Conservation (phyloP, 1,140 invertebrate genomes). For the Chelonus insularis region DNA sequence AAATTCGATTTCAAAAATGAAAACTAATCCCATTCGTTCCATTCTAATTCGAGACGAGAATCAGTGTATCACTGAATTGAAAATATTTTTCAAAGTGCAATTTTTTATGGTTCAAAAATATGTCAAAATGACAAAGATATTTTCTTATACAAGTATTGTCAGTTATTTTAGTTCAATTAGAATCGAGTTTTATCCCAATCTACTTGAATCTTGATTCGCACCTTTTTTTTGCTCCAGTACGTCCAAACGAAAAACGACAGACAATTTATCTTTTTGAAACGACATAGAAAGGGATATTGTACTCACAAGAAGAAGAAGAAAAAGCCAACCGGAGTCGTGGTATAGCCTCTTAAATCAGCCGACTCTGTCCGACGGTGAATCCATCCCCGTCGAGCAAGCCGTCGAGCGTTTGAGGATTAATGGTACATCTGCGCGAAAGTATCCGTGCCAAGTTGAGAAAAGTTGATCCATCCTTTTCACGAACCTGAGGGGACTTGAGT, state of each 20-base stretch:
- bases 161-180: background rate
- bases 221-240: background rate
- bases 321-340: constrained; percentile 18
- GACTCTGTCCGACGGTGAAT: constrained; percentile 1
- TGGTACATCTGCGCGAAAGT: constrained; percentile 38
- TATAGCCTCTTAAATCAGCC: constrained; percentile 18
- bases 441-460: constrained; percentile 31
- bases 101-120: no score
- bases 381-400: background rate
- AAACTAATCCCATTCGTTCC: no score
- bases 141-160: background rate
- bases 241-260: background rate
- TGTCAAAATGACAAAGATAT: no score
- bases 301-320: constrained; percentile 9
- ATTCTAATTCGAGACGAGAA: no score
- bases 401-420: constrained; percentile 36
- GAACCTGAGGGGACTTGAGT: background rate
- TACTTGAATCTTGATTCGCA: constrained; percentile 12
- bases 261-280: constrained; percentile 20
- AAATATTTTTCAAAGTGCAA: no score
- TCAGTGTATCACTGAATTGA: no score
- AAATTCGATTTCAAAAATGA: no score
- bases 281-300: constrained; percentile 13
- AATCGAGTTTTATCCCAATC: background rate
- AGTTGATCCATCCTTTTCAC: constrained; percentile 34